These are phyloP conservation scores for Haplochromis burtoni DNA, from an alignment of 2,113 vertebrate genomes.

Conservation along the genomic window DNA sequence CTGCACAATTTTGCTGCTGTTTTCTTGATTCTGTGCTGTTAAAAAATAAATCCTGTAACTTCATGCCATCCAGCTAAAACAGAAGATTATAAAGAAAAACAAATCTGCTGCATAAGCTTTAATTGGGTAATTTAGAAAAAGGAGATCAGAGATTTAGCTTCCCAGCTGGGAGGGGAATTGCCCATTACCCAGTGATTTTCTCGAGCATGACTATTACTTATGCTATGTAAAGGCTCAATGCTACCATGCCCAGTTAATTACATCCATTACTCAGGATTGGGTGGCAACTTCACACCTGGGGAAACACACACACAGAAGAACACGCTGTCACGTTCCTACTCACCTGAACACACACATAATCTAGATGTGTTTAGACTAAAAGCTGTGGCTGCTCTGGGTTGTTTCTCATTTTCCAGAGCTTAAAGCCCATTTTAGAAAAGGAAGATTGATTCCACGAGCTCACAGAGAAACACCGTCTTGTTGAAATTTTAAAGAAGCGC, in stretches of 20 bases:
- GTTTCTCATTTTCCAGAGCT: neutral
- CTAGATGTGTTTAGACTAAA: neutral
- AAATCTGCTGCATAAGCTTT: slow-evolving; percentile 51
- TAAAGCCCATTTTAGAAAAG: neutral
- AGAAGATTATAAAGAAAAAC: slow-evolving; percentile 36
- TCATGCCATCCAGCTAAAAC: neutral
- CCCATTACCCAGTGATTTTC: slow-evolving; percentile 62
- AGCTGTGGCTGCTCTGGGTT: neutral
- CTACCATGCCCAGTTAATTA: slow-evolving; percentile 52
- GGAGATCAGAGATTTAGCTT: slow-evolving; percentile 54
- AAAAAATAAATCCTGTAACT: neutral
- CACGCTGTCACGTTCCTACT: neutral
- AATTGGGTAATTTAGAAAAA: slow-evolving; percentile 65
- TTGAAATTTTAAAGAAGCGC: neutral
- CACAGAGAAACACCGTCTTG: neutral
- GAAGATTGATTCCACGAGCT: neutral
- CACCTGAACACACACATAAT: neutral
- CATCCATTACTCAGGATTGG: slow-evolving; percentile 37
- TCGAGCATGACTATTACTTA: slow-evolving; percentile 53
- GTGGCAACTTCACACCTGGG: slow-evolving; percentile 25
- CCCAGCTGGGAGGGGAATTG: slow-evolving; percentile 51
- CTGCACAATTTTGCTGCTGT: neutral
- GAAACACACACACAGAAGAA: neutral
- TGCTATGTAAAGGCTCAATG: slow-evolving; percentile 28
- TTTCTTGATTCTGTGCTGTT: neutral